Evolutionary conservation across 2,888 invertebrate species (phyloP).

Genomic region (Synergus japonicus): DNA sequence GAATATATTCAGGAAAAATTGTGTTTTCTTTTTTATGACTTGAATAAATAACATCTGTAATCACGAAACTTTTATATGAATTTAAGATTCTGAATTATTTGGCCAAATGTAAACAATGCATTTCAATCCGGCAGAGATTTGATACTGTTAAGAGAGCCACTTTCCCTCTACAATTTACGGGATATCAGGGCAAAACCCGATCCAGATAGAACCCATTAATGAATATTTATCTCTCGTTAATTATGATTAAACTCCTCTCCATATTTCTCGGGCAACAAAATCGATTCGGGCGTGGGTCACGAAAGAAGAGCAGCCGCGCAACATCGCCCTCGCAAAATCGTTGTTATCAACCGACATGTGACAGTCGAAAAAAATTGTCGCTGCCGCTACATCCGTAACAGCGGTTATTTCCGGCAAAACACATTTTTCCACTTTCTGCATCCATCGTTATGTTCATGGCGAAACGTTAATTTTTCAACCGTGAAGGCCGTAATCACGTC

Average conservation of each 20-base stretch:
- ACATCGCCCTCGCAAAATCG: slow-evolving; percentile 1
- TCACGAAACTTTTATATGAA: background rate
- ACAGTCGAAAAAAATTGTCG: slow-evolving; percentile 13
- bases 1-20: background rate
- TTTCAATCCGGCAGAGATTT: slow-evolving; percentile 31
- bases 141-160: slow-evolving; percentile 18
- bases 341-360: slow-evolving; percentile 32
- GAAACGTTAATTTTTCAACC: slow-evolving; percentile 34
- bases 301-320: slow-evolving; percentile 6
- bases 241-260: slow-evolving; percentile 36
- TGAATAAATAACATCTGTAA: background rate
- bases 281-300: slow-evolving; percentile 4
- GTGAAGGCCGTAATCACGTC: slow-evolving; percentile 29
- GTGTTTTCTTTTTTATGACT: background rate
- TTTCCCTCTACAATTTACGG: slow-evolving; percentile 25
- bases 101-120: background rate
- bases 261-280: slow-evolving; percentile 17
- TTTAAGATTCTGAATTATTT: background rate
- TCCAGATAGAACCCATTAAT: slow-evolving; percentile 35
- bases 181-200: slow-evolving; percentile 25
- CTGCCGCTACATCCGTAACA: slow-evolving; percentile 25
- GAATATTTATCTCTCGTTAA: slow-evolving; percentile 40
- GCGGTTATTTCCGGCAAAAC: slow-evolving; percentile 37
- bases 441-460: slow-evolving; percentile 27
- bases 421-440: slow-evolving; percentile 40